Percentiles rank a stretch among this genome's conserved stretches.
Conservation (phyloP, 2,797 vertebrate species). For the Pangasius larnaudii region DNA sequence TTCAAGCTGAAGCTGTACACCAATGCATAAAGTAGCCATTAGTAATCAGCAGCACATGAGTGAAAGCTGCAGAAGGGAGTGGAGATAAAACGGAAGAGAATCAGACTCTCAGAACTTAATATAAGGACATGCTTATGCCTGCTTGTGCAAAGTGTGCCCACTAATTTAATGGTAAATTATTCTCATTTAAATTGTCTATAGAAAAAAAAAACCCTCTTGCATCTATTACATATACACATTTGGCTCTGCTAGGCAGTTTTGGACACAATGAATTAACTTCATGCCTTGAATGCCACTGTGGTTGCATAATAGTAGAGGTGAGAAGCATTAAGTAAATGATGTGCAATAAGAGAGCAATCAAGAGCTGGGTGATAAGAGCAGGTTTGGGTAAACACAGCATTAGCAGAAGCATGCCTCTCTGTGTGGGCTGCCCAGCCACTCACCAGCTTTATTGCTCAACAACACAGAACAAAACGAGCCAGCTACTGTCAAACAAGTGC, state of each 20-base stretch:
- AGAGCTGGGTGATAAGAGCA: conserved; percentile 69
- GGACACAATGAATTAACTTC: conserved; percentile 35
- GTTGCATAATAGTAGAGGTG: conserved; percentile 73
- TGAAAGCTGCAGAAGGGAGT: not conserved
- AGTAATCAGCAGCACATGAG: not conserved
- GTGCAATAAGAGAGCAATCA: conserved; percentile 77
- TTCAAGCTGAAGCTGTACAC: not conserved
- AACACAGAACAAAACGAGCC: conserved; percentile 46
- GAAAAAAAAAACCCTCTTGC: not conserved
- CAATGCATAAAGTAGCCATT: not conserved
- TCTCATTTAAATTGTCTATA: not conserved
- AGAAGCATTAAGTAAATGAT: conserved; percentile 78
- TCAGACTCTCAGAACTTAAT: not conserved
- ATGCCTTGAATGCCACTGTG: conserved; percentile 58
- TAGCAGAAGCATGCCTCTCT: conserved; percentile 73
- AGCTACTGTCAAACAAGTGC: conserved; percentile 51
- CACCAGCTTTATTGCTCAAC: conserved; percentile 53
- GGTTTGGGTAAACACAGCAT: conserved; percentile 74
- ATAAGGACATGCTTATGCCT: not conserved
- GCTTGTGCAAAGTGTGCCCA: not conserved
- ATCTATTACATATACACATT: not conserved
- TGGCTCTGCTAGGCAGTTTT: conserved; percentile 17
- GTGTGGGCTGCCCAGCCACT: conserved; percentile 74
- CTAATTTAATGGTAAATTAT: not conserved
- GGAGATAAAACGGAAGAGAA: not conserved